Base-by-base conservation (phyloP, 1,140 invertebrate species). In the Lepidurus apus region DNA sequence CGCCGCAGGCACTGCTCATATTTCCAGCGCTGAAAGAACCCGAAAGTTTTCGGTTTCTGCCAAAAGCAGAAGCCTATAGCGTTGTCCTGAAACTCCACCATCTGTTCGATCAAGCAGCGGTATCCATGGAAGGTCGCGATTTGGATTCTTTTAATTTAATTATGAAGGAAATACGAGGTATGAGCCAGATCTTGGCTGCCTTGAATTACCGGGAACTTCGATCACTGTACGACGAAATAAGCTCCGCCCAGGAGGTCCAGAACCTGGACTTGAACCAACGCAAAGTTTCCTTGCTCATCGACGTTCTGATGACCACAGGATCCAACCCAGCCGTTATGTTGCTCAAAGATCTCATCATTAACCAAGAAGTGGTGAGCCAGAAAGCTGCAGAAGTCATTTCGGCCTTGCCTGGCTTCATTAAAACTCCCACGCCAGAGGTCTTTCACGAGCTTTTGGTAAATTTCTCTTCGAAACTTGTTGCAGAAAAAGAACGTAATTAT, bases 281-380 rank as follows among this genome's bases (percentile, higher is more conserved):
- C 65, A 21, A 75, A 75, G 43, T 74, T 77, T 76, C 47, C 7
- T 53, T 77, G 0, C 47, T 77, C n/a, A 45, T 80, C 53, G 76
- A 80, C n/a, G 76, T 77, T 13, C 13, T 80, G 42, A 78, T 80
- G 21, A 76, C 76, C 21, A 53, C 65, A 65, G 82, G 82, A 34
- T 82, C 82, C 45, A 82, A 82, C 79, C 82, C 82, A 42, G 65
- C 78, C 44, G 77, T 82, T 42, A 75, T 79, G 7, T 47, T 79
- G 26, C 17, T 83, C 13, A 79, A 81, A 45, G 78, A 82, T 17
- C 74, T 81, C 13, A 81, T 82, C 45, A 74, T 80, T 73, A 77
- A 42, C 8, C 53, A 78, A 7, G 65, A 80, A 73, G 44, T 83
- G n/a, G 73, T 42, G 24, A 79, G 79, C 42, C 74, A 80, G 73